Conservation (phyloP, 2,888 invertebrate genomes). For the Chrysolina haemoptera region DNA sequence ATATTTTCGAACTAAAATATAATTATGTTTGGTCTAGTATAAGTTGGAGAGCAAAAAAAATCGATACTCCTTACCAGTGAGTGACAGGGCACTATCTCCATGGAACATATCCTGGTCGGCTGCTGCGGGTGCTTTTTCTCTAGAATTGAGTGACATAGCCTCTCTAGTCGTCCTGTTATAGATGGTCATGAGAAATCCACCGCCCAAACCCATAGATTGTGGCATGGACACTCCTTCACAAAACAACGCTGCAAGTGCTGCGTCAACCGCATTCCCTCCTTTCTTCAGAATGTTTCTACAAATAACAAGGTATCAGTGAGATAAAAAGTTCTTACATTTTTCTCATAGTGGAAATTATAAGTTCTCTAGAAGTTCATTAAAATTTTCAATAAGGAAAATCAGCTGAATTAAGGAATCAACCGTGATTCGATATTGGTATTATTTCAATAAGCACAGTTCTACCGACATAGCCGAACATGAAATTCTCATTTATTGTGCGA, state of each 20-base stretch:
- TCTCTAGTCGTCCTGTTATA: constrained; percentile 77
- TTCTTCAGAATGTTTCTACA: constrained; percentile 77
- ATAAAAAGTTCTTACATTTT: too few species aligned
- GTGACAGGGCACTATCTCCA: constrained; percentile 43
- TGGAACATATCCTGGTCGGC: constrained; percentile 80
- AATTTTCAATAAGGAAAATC: too few species aligned
- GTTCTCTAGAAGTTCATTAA: too few species aligned
- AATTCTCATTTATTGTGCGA: too few species aligned
- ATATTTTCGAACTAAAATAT: too few species aligned
- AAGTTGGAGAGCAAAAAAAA: background rate
- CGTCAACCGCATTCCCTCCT: constrained; percentile 86
- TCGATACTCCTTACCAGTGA: constrained; percentile 42
- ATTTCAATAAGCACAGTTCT: too few species aligned
- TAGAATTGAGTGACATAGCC: constrained; percentile 79
- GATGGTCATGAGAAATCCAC: constrained; percentile 89
- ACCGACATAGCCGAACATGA: too few species aligned
- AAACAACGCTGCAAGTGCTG: constrained; percentile 86
- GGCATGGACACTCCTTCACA: constrained; percentile 89
- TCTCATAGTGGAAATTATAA: too few species aligned
- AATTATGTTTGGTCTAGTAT: too few species aligned
- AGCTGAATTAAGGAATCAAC: too few species aligned
- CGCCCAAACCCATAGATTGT: constrained; percentile 90
- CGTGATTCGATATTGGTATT: too few species aligned
- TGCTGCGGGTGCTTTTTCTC: constrained; percentile 83
- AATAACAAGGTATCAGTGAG: background rate